Conservation (phyloP, 2,888 invertebrate species). For the Athalia cordata region DNA sequence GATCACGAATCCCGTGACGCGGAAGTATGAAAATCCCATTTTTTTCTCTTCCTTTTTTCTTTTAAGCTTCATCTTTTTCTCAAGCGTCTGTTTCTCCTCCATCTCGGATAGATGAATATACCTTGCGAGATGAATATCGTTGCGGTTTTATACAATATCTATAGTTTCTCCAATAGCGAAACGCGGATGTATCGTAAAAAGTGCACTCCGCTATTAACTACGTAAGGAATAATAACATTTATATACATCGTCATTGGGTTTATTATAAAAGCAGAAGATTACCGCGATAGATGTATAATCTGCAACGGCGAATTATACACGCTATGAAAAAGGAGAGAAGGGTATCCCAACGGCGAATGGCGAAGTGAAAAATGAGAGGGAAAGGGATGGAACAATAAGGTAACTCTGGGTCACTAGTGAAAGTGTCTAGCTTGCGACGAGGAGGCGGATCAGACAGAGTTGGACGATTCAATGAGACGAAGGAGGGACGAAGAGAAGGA, state of each 20-base stretch:
- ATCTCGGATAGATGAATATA: no score
- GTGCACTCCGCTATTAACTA: neutral
- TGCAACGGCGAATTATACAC: no score
- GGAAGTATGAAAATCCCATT: constrained; percentile 13
- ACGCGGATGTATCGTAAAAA: constrained; percentile 4
- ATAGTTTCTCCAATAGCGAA: neutral
- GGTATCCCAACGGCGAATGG: neutral
- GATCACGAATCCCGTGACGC: constrained; percentile 36
- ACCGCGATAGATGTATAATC: no score
- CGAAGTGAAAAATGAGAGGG: neutral
- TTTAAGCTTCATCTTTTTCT: no score
- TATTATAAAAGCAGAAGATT: no score
- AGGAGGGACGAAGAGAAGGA: constrained; percentile 10
- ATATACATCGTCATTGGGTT: no score
- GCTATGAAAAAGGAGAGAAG: no score
- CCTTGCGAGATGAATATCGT: neutral
- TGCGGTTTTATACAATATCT: neutral
- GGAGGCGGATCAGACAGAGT: constrained; percentile 12
- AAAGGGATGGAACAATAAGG: constrained; percentile 48
- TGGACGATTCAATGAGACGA: neutral
- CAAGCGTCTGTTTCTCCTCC: no score
- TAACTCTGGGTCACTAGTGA: constrained; percentile 72
- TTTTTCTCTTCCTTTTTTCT: constrained; percentile 11
- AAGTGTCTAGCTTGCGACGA: constrained; percentile 62
- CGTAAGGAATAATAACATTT: neutral